Evolutionary conservation across 2,797 vertebrate species (phyloP).

Genomic region (Gymnopithys bicolor): DNA sequence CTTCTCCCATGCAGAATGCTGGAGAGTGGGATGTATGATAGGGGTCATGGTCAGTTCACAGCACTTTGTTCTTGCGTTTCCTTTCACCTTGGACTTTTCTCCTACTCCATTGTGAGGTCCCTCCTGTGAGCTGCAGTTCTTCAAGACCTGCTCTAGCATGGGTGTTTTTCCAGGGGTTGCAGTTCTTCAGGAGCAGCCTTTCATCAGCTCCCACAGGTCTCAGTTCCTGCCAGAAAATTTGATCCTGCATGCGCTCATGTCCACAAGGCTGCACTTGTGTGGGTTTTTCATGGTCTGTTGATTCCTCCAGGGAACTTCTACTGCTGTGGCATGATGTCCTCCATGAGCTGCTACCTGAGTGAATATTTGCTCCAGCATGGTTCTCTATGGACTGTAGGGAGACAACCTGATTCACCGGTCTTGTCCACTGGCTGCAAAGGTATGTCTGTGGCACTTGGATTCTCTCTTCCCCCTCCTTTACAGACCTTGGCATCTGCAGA

Average conservation of each 20-base stretch:
- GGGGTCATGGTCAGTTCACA: not conserved
- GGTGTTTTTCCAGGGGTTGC: not conserved
- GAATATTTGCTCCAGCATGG: not conserved
- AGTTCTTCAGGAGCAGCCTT: not conserved
- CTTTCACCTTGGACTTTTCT: not conserved
- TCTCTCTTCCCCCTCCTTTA: not conserved
- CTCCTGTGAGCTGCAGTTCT: not conserved
- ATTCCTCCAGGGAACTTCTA: not conserved
- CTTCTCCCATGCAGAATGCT: not conserved
- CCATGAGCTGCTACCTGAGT: not conserved
- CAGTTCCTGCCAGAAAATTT: not conserved
- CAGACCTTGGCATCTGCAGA: not conserved
- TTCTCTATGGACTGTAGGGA: not conserved
- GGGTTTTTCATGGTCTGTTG: not conserved
- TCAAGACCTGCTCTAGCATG: not conserved
- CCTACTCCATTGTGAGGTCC: not conserved
- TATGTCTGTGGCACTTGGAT: accelerated
- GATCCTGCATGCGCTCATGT: not conserved
- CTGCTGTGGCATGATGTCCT: not conserved
- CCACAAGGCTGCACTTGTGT: not conserved
- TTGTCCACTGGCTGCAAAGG: not conserved
- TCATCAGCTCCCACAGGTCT: not conserved
- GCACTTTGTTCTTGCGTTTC: not conserved
- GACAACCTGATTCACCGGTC: not conserved
- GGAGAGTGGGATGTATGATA: accelerated